Evolutionary conservation across 2,888 invertebrate species (phyloP).

Genomic region (Carabus problematicus): DNA sequence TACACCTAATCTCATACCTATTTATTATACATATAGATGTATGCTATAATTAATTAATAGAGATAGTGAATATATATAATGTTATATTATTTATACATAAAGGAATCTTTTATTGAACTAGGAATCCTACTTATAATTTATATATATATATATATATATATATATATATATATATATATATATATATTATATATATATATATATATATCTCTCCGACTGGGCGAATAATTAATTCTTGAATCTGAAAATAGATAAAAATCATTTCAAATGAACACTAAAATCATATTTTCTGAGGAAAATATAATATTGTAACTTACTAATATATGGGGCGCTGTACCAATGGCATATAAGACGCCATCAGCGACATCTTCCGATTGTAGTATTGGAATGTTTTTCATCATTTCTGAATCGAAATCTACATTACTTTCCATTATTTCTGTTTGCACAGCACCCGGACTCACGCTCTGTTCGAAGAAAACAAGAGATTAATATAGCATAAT

Average conservation of each 20-base stretch:
- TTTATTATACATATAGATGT: too few species aligned
- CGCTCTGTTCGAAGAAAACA: background rate
- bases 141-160: too few species aligned
- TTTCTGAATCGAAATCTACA: background rate
- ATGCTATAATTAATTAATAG: too few species aligned
- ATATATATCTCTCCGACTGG: background rate
- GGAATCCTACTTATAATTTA: too few species aligned
- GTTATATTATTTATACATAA: too few species aligned
- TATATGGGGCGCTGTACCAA: constrained; percentile 1
- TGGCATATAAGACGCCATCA: background rate
- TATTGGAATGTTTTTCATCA: background rate
- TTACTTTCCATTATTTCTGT: background rate
- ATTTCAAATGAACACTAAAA: background rate
- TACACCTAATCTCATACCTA: too few species aligned
- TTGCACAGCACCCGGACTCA: background rate
- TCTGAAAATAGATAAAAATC: background rate
- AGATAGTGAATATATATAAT: too few species aligned
- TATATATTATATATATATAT: too few species aligned
- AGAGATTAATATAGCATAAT: too few species aligned
- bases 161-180: too few species aligned
- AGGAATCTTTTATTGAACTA: too few species aligned
- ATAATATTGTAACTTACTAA: background rate
- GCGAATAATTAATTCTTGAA: constrained; percentile 6
- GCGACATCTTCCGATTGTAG: background rate
- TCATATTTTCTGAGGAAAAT: too few species aligned